Base-by-base conservation (phyloP, 2,888 invertebrate genomes). In the Microctonus aethiopoides region DNA sequence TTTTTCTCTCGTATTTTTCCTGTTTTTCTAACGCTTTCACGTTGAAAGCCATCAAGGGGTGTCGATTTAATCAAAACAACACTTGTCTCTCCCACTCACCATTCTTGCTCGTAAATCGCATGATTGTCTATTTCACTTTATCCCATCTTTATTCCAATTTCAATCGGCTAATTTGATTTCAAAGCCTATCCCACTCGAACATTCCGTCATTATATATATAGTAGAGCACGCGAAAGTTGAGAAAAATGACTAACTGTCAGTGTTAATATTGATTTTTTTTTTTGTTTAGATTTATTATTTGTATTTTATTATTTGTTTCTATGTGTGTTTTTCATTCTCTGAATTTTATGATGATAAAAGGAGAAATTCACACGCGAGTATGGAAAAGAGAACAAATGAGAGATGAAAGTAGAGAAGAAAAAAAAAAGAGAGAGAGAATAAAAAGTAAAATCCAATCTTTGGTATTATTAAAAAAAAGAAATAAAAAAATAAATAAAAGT, bases 151-250 rank as follows among this genome's bases (percentile, higher is more conserved):
- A 20, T 36, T 4, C 36, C 52, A 32, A 56, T 62, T 54, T 68
- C 67, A 62, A 62, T 62, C 41, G 61, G 39, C 22, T 68, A 68
- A 68, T 68, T 67, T 32, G 59, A 67, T 67, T 67, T 16, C 24
- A 26, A 22, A 57, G 29, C 24, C 32, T 22, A 61, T 61, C 34
- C 39, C n/a, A n/a, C n/a, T 22, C n/a, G 4, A 20, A 32, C 16
- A n/a, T n/a, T n/a, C 10, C 41, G 16, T 39, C 13, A 29, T 20
- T 39, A 41, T 26, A 24, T n/a, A n/a, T 26, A 59, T 67, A 20
- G 60, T 51, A 34, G 32, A 39, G 60, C n/a, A 67, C 26, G 22
- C 34, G 24, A 36, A 51, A 60, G 60, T 51, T 22, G 24, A 46
- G 10, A 66, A 67, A 59, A 16, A 59, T 46, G 16, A 26, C 54